Percentiles rank a stretch among this genome's conserved stretches.
Evolutionary conservation across 2,113 vertebrate species (phyloP).

Genomic region (Sturnus vulgaris): DNA sequence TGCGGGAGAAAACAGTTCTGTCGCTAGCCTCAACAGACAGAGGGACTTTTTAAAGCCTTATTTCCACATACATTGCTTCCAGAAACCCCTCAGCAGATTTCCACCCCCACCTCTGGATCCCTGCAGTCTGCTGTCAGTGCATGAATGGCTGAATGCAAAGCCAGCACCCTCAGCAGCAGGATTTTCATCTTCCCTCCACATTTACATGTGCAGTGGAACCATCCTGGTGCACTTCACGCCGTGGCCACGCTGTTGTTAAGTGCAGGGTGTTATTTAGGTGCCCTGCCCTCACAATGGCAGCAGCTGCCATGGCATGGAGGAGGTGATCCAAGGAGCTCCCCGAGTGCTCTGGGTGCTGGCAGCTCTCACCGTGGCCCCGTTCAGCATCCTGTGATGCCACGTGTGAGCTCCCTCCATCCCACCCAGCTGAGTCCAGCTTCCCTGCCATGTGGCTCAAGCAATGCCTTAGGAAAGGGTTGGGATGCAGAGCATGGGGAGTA

Average conservation of each 20-base stretch:
- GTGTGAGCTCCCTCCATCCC: background rate
- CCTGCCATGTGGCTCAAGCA: rapidly evolving
- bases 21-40: background rate
- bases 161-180: background rate
- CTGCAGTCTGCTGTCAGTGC: background rate
- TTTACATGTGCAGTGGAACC: rapidly evolving
- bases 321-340: background rate
- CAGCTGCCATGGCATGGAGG: background rate
- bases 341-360: rapidly evolving
- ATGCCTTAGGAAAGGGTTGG: background rate
- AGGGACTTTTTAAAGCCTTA: background rate
- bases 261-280: rapidly evolving
- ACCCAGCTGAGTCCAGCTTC: background rate
- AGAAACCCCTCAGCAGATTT: background rate
- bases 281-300: rapidly evolving
- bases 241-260: rapidly evolving
- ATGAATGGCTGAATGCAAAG: rapidly evolving
- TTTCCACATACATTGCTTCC: slow-evolving; percentile 32
- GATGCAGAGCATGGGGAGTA: background rate
- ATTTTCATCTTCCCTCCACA: rapidly evolving
- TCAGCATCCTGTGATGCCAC: rapidly evolving
- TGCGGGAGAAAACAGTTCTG: slow-evolving; percentile 13
- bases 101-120: background rate
- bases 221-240: rapidly evolving
- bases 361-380: rapidly evolving